phyloP scores from a whole-genome alignment of 2,797 vertebrate species.

The Sus cebifrons region DNA sequence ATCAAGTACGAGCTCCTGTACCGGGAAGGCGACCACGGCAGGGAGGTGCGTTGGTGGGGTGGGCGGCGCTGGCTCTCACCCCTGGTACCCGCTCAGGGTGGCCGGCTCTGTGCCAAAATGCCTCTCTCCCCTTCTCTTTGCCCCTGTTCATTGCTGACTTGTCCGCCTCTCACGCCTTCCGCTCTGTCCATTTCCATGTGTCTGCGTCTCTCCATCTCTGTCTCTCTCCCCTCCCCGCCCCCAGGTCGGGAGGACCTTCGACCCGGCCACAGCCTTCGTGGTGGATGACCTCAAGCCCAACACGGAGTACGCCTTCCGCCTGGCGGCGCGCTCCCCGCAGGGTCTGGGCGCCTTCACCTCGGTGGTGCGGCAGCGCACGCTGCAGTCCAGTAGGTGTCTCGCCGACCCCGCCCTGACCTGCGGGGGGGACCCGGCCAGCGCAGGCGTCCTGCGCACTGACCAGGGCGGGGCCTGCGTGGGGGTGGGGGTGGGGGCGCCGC shows the following conservation, averaged over 20 bases:
- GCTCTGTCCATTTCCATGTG: neutral
- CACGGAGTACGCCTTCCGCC: constrained; percentile 96
- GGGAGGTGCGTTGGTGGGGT: constrained; percentile 89
- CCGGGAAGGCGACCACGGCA: constrained; percentile 92
- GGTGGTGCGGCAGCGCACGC: constrained; percentile 96
- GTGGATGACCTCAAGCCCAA: constrained; percentile 97
- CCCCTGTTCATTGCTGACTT: neutral
- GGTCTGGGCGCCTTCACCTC: constrained; percentile 98
- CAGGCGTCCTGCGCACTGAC: neutral
- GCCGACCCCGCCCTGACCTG: constrained; percentile 86
- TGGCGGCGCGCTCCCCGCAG: constrained; percentile 97
- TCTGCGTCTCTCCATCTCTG: neutral
- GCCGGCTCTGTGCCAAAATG: neutral
- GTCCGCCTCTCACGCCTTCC: too few relatives aligned
- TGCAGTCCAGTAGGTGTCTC: constrained; percentile 99
- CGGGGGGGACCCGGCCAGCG: constrained; percentile 71
- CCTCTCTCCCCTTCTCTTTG: neutral
- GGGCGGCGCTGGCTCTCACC: neutral
- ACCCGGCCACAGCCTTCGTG: constrained; percentile 94
- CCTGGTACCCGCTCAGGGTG: neutral
- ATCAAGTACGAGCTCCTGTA: constrained; percentile 96
- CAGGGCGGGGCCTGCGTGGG: constrained; percentile 81
- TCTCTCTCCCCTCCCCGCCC: neutral
- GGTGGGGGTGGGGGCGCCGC: constrained; percentile 52
- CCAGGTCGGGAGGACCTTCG: constrained; percentile 95